Conservation (phyloP, 2,113 vertebrate genomes). For the Odontophorus gujanensis region DNA sequence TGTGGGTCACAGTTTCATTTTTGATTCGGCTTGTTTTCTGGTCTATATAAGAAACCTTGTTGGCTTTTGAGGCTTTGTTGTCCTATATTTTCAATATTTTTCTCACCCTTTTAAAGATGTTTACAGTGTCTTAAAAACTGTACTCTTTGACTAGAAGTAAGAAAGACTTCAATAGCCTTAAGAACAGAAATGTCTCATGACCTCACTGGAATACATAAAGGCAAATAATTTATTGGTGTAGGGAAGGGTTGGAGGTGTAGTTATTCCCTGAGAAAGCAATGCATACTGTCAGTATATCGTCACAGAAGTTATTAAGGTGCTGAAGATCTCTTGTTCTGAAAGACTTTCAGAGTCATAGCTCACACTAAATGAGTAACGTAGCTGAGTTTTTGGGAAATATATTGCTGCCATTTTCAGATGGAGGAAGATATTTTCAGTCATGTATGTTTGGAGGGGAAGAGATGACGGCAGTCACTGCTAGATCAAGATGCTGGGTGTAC, state of each 20-base stretch:
- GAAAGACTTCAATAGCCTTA: not conserved
- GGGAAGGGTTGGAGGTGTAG: not conserved
- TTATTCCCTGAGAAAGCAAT: not conserved
- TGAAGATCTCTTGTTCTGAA: not conserved
- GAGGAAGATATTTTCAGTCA: not conserved
- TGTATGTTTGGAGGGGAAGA: not conserved
- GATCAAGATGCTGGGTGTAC: not conserved
- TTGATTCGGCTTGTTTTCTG: not conserved
- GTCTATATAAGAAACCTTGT: not conserved
- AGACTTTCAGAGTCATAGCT: rapidly evolving
- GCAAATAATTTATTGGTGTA: not conserved
- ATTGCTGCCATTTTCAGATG: not conserved
- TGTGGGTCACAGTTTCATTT: not conserved
- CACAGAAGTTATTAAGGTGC: not conserved
- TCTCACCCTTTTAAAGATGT: not conserved
- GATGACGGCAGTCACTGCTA: not conserved
- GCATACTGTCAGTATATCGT: not conserved
- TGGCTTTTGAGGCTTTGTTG: rapidly evolving
- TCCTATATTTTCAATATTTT: not conserved
- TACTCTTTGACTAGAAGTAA: not conserved
- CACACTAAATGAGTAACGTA: not conserved
- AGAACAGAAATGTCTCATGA: not conserved
- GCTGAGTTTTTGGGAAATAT: not conserved
- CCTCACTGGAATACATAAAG: not conserved
- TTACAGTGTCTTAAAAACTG: not conserved